Evolutionary conservation across 1,140 invertebrate genomes (phyloP), one percentile per base, ranked within the genome.

Genomic region (Heliothis virescens): DNA sequence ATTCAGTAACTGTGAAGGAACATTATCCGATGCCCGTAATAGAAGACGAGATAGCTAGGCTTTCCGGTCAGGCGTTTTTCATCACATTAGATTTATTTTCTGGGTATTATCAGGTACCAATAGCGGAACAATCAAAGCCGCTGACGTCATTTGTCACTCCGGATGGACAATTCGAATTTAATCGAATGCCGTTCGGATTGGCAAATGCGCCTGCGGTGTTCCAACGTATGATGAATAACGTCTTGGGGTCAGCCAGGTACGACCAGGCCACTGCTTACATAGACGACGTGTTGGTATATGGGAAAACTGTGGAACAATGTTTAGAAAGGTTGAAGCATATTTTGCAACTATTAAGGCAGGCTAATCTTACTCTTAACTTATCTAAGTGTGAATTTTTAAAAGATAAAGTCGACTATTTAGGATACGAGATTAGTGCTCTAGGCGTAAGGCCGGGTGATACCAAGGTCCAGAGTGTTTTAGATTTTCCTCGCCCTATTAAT

Each of bases 321-420:
- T 65, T 65, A 9, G 41, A 65, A 16, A 50, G 47, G 3, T 65
- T 76, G 11, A 47, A 76, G 34, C 21, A 47, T 34, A 48, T 76
- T 7, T 16, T 76, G 34, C 15, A 53, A 18, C 34, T 79, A 16
- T 60, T 82, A 15, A 26, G 76, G 48, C 16, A 50, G 3, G 77
- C 76, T 3, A 75, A 72, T 71, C 59, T 82, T 26, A 76, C 62
- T 12, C 60, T 82, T 48, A 82, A 79, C 34, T 50, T 82, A 26
- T 53, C 41, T 4, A 82, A 82, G 55, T 82, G 77, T 57, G 62
- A 26, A 16, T 82, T 82, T 16, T 47, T 82, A 4, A 41, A 26
- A 26, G 21, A 26, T 26, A 26, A 26, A 26, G 21, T 26, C 2
- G 21, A 26, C 21, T 26, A 26, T 26, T 26, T 26, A 26, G 21